Evolutionary conservation across 2,113 vertebrate genomes (phyloP).

Genomic region (Lonchura striata): DNA sequence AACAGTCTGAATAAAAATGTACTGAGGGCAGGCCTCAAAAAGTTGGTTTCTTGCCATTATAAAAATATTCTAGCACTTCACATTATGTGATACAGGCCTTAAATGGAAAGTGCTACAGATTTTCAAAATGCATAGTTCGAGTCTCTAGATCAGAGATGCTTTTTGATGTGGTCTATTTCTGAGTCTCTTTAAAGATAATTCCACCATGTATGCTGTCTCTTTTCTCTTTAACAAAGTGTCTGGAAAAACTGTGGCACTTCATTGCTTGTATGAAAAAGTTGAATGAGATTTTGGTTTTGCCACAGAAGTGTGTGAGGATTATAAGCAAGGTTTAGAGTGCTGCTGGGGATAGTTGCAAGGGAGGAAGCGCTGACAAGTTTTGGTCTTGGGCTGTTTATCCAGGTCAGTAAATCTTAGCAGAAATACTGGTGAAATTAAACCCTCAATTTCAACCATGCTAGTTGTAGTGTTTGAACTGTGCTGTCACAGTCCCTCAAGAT

Average conservation of each 20-base stretch:
- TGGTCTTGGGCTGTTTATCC: background rate
- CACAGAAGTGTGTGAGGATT: background rate
- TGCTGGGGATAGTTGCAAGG: background rate
- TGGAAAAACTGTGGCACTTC: background rate
- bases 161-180: background rate
- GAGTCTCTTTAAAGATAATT: background rate
- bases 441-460: background rate
- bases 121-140: background rate
- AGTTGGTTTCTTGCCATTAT: background rate
- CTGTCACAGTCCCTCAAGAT: background rate
- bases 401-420: background rate
- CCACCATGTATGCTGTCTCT: background rate
- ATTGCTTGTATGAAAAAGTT: background rate
- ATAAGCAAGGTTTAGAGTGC: background rate
- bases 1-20: background rate
- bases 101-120: background rate
- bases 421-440: background rate
- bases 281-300: background rate
- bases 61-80: background rate
- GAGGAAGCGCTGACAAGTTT: background rate
- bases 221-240: background rate
- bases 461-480: background rate
- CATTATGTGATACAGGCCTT: background rate
- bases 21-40: background rate
- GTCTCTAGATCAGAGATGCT: background rate